Percentiles rank a stretch among this genome's conserved stretches.
These are phyloP conservation scores for Nycticryphes semicollaris DNA, from an alignment of 2,113 vertebrate species.

Conservation along the genomic window DNA sequence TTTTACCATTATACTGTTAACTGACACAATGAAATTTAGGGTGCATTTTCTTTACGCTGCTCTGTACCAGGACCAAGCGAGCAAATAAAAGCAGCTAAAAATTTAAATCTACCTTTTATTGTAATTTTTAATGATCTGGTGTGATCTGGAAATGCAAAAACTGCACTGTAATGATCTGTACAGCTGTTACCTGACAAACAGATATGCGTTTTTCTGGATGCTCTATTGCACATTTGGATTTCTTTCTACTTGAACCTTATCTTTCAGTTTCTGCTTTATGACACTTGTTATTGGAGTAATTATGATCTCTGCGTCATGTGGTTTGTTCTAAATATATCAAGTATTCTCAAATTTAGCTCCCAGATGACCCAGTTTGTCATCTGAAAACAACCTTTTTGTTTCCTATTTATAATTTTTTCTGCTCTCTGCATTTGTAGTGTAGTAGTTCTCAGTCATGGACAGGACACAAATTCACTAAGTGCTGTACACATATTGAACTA, in stretches of 20 bases:
- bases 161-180: background rate
- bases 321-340: background rate
- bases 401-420: background rate
- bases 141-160: background rate
- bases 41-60: background rate
- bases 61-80: background rate
- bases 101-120: background rate
- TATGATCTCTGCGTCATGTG: background rate
- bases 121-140: background rate
- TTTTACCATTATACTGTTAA: background rate
- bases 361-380: background rate
- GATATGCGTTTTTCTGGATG: background rate
- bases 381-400: background rate
- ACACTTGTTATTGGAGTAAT: background rate
- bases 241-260: background rate
- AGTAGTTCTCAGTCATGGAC: background rate
- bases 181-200: background rate
- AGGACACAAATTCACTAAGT: background rate
- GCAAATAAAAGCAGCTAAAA: background rate
- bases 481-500: background rate
- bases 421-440: background rate
- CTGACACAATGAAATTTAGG: background rate
- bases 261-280: background rate
- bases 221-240: background rate
- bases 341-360: background rate